phyloP scores from a whole-genome alignment of 2,113 vertebrate species.

The Atlantisia rogersi region DNA sequence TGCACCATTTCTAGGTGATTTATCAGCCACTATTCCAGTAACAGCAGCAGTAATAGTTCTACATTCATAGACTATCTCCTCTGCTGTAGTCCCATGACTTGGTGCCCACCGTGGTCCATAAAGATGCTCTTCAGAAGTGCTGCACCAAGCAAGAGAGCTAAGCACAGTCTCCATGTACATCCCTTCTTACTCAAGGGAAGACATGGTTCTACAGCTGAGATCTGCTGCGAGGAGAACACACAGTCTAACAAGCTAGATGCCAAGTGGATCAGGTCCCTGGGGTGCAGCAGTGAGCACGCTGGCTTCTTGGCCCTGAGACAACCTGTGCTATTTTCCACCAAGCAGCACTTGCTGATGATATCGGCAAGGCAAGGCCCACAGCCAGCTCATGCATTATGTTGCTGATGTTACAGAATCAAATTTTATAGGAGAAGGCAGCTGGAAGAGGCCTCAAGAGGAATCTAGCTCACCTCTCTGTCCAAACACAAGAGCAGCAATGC shows the following conservation, averaged over 20 bases:
- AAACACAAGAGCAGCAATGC: constrained; percentile 26
- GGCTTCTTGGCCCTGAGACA: not conserved
- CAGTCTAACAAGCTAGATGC: not conserved
- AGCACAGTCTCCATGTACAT: not conserved
- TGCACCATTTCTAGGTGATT: not conserved
- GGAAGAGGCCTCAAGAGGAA: constrained; percentile 41
- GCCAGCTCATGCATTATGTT: constrained; percentile 60
- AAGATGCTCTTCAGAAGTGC: not conserved
- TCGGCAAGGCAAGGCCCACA: constrained; percentile 28
- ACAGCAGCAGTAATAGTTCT: not conserved
- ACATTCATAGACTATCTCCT: not conserved
- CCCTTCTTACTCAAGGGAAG: not conserved
- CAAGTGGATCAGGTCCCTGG: not conserved
- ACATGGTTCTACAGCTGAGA: not conserved
- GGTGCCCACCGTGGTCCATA: not conserved
- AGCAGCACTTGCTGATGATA: constrained; percentile 46
- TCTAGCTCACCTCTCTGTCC: constrained; percentile 40
- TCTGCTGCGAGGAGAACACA: not conserved
- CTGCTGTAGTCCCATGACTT: too few species aligned
- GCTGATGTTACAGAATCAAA: constrained; percentile 53
- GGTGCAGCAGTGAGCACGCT: not conserved
- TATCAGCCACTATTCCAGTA: not conserved
- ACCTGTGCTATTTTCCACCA: constrained; percentile 3
- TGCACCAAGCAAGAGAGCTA: not conserved
- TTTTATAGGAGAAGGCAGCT: constrained; percentile 61